phyloP scores from a whole-genome alignment of 2,888 invertebrate genomes.

The Escarpia spicata region DNA sequence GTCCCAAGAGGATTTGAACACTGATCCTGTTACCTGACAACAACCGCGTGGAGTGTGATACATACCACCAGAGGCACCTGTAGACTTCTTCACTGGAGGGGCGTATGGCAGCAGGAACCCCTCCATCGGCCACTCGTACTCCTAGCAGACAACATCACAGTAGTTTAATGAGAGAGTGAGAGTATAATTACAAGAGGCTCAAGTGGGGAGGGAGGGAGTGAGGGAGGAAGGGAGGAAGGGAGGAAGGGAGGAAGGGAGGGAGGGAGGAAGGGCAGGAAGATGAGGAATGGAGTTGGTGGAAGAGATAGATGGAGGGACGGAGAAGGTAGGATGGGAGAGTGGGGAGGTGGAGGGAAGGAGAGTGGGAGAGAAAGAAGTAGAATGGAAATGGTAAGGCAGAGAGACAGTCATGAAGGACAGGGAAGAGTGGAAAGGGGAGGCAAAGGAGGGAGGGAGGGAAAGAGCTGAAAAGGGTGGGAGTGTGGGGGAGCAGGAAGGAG shows the following conservation, averaged over 20 bases:
- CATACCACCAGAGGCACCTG: not conserved
- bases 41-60: not conserved
- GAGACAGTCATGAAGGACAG: not conserved
- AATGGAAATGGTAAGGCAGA: not conserved
- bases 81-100: slow-evolving; percentile 51
- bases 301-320: slow-evolving; percentile 17
- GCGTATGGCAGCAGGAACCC: slow-evolving; percentile 62
- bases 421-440: not conserved
- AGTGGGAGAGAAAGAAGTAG: not conserved
- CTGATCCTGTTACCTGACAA: not conserved
- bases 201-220: not conserved
- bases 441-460: not conserved
- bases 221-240: not conserved
- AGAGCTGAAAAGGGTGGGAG: not conserved
- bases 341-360: too few relatives aligned
- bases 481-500: slow-evolving; percentile 19
- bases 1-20: too few relatives aligned
- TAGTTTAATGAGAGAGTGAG: not conserved
- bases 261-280: slow-evolving; percentile 28
- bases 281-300: not conserved
- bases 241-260: slow-evolving; percentile 17
- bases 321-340: slow-evolving; percentile 19
- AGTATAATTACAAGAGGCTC: not conserved
- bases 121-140: slow-evolving; percentile 66
- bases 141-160: slow-evolving; percentile 39